Percentiles rank a stretch among this genome's conserved stretches.
Conservation (phyloP, 2,888 invertebrate species). For the Tridacna gigas region DNA sequence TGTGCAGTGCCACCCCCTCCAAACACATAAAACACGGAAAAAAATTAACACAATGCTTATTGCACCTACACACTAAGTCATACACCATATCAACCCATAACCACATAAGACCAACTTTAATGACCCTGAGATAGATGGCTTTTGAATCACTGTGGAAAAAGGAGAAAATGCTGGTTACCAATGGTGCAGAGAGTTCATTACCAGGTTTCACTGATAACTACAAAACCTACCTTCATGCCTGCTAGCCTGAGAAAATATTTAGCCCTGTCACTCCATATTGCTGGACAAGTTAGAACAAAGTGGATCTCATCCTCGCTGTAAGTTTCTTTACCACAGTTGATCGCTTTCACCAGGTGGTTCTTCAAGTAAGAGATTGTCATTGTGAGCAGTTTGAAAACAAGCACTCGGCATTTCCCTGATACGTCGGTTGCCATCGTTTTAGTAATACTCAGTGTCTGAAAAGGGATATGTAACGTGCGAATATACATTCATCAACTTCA, state of each 20-base stretch:
- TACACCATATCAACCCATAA: no score
- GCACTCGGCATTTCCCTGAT: slow-evolving; percentile 20
- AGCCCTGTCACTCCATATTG: slow-evolving; percentile 52
- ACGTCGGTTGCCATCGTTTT: slow-evolving; percentile 37
- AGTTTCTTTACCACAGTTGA: slow-evolving; percentile 39
- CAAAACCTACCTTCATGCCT: slow-evolving; percentile 39
- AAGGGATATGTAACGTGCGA: neutral
- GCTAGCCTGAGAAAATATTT: slow-evolving; percentile 53
- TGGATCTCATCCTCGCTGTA: slow-evolving; percentile 54
- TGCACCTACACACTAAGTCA: no score
- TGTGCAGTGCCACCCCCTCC: no score
- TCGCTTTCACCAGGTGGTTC: slow-evolving; percentile 49
- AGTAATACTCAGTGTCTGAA: slow-evolving; percentile 4
- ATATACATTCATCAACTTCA: no score
- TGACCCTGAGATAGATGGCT: no score
- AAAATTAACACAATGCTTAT: no score
- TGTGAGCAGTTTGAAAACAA: slow-evolving; percentile 37
- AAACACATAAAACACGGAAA: no score
- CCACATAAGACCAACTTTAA: neutral
- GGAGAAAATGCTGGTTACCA: no score
- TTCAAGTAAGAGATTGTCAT: slow-evolving; percentile 54
- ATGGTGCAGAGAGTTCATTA: no score
- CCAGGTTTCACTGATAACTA: no score
- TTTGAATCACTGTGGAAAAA: no score
- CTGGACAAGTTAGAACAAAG: slow-evolving; percentile 54